Conservation (phyloP, 2,113 vertebrate genomes). For the Petroica traversi region DNA sequence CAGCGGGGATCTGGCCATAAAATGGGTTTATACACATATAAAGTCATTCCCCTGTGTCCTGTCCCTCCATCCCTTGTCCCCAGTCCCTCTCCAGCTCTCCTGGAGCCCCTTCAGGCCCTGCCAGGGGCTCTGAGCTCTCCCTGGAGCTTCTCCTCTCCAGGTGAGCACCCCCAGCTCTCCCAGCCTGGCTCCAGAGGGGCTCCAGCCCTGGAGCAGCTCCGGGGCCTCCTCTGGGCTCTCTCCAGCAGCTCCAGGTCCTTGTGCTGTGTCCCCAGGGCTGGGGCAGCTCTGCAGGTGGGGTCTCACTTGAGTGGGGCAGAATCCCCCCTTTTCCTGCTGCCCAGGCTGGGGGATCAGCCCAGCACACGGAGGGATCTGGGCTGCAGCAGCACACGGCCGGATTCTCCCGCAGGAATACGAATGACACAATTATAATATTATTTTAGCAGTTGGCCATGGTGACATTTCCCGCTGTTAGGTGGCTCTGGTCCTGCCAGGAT, state of each 20-base stretch:
- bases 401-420: background rate
- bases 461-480: background rate
- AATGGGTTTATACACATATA: background rate
- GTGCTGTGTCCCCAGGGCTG: background rate
- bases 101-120: background rate
- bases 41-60: background rate
- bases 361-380: background rate
- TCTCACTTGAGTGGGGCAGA: background rate
- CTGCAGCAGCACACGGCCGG: background rate
- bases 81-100: background rate
- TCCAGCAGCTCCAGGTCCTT: background rate
- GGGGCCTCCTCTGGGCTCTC: background rate
- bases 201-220: background rate
- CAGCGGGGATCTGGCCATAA: background rate
- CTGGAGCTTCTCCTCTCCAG: background rate
- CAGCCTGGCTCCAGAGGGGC: background rate
- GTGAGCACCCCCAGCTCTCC: background rate
- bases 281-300: background rate
- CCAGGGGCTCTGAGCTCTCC: background rate
- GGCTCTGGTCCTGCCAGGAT: background rate
- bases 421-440: background rate
- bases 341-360: rapidly evolving
- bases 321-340: background rate
- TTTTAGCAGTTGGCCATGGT: background rate
- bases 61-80: background rate